phyloP scores from a whole-genome alignment of 2,888 invertebrate genomes.

The Nephrotoma flavescens region DNA sequence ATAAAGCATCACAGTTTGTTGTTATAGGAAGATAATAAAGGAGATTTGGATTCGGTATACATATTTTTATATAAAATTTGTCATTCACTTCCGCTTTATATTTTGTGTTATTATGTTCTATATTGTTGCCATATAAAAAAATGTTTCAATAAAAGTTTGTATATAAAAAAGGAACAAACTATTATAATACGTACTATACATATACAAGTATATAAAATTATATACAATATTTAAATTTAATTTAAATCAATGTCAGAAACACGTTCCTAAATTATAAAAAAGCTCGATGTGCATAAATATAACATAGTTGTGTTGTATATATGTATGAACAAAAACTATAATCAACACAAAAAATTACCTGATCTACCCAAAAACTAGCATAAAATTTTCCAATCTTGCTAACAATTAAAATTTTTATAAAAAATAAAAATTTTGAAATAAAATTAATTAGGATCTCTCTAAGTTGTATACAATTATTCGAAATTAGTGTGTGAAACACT shows the following conservation, averaged over 20 bases:
- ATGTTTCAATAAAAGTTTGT: neutral
- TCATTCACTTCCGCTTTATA: neutral
- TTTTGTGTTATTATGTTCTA: neutral
- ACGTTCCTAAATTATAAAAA: neutral
- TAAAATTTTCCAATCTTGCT: neutral
- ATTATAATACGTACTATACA: neutral
- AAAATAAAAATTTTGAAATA: neutral
- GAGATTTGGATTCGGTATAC: neutral
- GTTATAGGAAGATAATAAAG: too few species aligned
- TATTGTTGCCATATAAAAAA: neutral
- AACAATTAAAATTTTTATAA: neutral
- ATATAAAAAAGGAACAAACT: neutral
- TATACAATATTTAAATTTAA: neutral
- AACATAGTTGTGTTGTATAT: neutral
- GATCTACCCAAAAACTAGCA: neutral
- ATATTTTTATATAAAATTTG: neutral
- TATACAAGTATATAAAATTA: neutral
- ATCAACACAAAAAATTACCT: neutral
- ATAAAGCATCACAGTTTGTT: neutral
- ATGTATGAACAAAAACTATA: neutral
- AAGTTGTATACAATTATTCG: neutral
- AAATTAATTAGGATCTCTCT: neutral
- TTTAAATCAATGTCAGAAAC: neutral
- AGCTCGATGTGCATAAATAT: neutral
- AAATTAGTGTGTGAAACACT: neutral